Percentiles rank a stretch among this genome's conserved stretches.
phyloP scores from a whole-genome alignment of 53 echinoderm and acorn worm species.

The Patiria pectinifera region DNA sequence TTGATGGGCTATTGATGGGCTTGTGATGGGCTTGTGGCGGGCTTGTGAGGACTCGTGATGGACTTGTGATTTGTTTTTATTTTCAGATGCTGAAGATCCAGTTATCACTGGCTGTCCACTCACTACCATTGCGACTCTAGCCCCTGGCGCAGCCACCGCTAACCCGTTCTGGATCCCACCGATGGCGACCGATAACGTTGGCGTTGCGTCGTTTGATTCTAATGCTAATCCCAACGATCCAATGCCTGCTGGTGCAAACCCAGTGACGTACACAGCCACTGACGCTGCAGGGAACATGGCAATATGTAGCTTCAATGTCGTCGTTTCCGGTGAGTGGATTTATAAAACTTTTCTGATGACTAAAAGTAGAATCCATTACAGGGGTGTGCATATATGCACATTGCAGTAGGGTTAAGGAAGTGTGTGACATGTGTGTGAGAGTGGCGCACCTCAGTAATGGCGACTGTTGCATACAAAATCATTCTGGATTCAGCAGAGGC shows the following conservation, averaged over 20 bases:
- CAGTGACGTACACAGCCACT: constrained; percentile 62
- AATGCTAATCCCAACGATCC: constrained; percentile 17
- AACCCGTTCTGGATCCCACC: constrained; percentile 67
- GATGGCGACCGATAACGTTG: constrained; percentile 50
- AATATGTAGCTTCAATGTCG: constrained; percentile 67
- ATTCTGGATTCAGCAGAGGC: no score
- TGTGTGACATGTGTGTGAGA: no score
- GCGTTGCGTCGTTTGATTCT: background rate
- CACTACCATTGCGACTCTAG: constrained; percentile 36
- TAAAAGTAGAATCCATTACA: no score
- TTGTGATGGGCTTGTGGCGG: no score
- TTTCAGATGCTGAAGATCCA: constrained; percentile 56
- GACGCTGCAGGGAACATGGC: constrained; percentile 62
- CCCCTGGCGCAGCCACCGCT: constrained; percentile 1
- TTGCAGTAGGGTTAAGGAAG: no score
- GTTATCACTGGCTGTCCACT: constrained; percentile 58
- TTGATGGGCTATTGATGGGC: no score
- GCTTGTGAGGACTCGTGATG: no score
- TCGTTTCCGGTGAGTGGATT: constrained; percentile 58
- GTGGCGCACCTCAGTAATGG: no score
- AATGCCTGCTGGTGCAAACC: constrained; percentile 47
- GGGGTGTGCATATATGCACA: no score
- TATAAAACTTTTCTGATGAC: background rate
- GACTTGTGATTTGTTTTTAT: background rate
- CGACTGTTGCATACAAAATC: no score